Base-by-base conservation (phyloP, 53 echinoderm and acorn worm genomes). In the Crossaster papposus region DNA sequence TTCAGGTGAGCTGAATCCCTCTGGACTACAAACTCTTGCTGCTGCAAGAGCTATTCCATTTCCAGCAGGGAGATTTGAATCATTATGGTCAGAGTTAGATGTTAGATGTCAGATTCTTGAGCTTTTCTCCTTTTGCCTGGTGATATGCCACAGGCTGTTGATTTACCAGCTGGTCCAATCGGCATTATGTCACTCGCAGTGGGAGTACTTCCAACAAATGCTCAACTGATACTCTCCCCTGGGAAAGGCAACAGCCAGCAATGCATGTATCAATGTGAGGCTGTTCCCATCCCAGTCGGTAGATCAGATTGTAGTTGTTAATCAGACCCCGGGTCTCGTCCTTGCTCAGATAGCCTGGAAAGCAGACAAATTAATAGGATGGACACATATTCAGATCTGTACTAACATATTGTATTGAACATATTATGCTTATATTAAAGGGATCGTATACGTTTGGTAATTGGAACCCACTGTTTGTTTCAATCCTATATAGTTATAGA, bases 261-360 rank as follows among this genome's bases (percentile, higher is more conserved):
- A 98, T 74, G 50, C 90, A 89, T 36, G 88, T 92, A 33, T 94
- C 92, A 20, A 98, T 93, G 65, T 79, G 92, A 12, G 90, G 70
- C 23, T 81, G 88, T 68, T 90, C 65, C 11, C 96, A 77, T 14
- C 92, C 93, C 44, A 98, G 93, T 44, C 92, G 94, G 89, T 98
- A 98, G 53, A 98, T 98, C 54, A 98, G 92, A 63, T 98, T 98
- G 90, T 98, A 98, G 79, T 98, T 98, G 35, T 93, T 96, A 83
- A 98, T 87, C 0, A 98, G 89, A 13, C 99, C 86, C 29, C 89
- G 70, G 81, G 95, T 98, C 63, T 98, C 99, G 0, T 94, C 95
- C 36, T 72, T 93, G 17, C 91, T 89, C 68, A 98, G 91, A 64
- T 93, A 98, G 24, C 99, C 99, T 98, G 88, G 10, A 30, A 65